A percentile compares a stretch with the other conserved stretches of the same genome.
phyloP scores from a whole-genome alignment of 2,888 invertebrate genomes.

The Lasioglossum malachurum region DNA sequence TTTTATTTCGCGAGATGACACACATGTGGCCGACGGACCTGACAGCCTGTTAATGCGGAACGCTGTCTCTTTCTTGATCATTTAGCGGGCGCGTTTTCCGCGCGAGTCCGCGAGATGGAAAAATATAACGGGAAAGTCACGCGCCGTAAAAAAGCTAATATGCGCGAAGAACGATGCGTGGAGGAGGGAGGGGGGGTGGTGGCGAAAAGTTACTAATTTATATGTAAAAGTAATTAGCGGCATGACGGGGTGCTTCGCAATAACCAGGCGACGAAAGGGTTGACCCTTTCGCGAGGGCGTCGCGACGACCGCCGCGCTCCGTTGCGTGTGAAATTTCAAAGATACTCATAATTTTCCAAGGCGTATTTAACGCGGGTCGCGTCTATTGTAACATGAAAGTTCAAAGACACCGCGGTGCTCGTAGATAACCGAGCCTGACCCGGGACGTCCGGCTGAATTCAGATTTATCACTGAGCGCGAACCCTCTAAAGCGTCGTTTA shows the following conservation, averaged over 20 bases:
- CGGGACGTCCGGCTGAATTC: slow-evolving; percentile 37
- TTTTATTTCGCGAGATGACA: background rate
- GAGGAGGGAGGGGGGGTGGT: background rate
- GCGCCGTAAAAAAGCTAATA: slow-evolving; percentile 14
- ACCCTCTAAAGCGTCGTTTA: slow-evolving; percentile 54
- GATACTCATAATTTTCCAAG: slow-evolving; percentile 23
- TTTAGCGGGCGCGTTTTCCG: background rate
- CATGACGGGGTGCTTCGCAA: background rate
- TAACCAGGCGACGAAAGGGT: background rate
- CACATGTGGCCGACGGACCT: background rate
- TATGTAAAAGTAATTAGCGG: slow-evolving; percentile 55
- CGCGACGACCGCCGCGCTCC: background rate
- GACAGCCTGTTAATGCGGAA: background rate
- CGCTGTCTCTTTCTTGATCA: background rate
- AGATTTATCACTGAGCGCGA: slow-evolving; percentile 48
- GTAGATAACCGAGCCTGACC: slow-evolving; percentile 30
- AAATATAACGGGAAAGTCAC: background rate
- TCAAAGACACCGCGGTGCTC: slow-evolving; percentile 17
- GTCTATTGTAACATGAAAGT: slow-evolving; percentile 32
- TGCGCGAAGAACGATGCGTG: background rate
- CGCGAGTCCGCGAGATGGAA: background rate
- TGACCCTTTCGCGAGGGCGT: background rate
- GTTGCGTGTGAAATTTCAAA: slow-evolving; percentile 48
- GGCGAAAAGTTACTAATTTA: slow-evolving; percentile 41
- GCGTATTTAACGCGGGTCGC: slow-evolving; percentile 16